These are phyloP conservation scores for Varanus komodoensis DNA, from an alignment of 2,113 vertebrate genomes.

Conservation along the genomic window DNA sequence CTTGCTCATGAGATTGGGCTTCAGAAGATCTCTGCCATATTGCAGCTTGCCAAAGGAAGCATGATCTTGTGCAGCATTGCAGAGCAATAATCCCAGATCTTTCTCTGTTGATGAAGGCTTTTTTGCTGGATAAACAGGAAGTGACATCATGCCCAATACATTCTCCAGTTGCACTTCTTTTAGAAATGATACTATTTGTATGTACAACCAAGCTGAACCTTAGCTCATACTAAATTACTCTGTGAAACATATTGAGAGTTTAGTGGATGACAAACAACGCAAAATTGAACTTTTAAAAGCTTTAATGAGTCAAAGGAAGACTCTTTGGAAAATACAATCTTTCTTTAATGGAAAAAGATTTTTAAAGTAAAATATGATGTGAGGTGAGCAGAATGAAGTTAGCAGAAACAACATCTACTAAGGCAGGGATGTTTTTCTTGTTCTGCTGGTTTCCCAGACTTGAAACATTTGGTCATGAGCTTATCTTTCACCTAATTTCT, in stretches of 20 bases:
- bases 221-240: constrained; percentile 2
- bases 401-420: not conserved
- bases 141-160: not conserved
- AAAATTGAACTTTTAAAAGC: not conserved
- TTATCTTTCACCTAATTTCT: not conserved
- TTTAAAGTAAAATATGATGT: not conserved
- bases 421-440: not conserved
- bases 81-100: not conserved
- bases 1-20: not conserved
- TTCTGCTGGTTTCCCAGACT: not conserved
- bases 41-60: not conserved
- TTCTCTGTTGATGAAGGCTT: not conserved
- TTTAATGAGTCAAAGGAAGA: not conserved
- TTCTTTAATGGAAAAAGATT: not conserved
- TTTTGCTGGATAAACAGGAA: not conserved
- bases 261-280: not conserved
- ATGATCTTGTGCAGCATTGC: not conserved
- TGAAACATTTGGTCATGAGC: not conserved
- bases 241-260: not conserved
- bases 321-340: not conserved
- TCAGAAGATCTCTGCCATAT: not conserved
- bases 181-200: not conserved
- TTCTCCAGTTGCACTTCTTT: not conserved
- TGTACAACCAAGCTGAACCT: not conserved
- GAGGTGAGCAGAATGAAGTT: not conserved